Evolutionary conservation across 64 coral and sea anemone species (phyloP), one percentile per base, ranked within the genome.

Genomic region (Montipora cactus): DNA sequence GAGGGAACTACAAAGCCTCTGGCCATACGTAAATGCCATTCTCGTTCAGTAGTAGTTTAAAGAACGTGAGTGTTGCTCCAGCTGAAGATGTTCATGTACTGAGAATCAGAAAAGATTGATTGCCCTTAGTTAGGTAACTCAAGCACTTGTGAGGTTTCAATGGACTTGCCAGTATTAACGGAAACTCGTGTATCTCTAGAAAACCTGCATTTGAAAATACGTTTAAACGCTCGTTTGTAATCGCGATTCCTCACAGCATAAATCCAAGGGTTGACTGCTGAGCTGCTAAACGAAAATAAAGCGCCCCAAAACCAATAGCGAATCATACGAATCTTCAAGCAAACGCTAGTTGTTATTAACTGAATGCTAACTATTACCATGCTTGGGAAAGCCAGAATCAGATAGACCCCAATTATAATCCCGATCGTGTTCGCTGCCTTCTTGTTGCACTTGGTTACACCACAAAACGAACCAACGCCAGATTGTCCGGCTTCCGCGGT

Each of bases 351-450:
- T 15, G 95, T 86, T 50, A 87, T 51, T 1, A 94, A 74, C 46
- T 96, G 91, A 52, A 96, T 87, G 14, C 91, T 58, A n/a, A 81
- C 79, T 11, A 96, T 71, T 6, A 96, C 87, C 75, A 94, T 96
- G 49, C 92, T 96, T 4, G 95, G 95, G 47, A 84, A 88, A 18
- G 92, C 91, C 49, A 94, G 46, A 2, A 80, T 10, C 11, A 93
- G 64, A 16, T 87, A 96, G 13, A 96, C 67, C 1, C 95, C 95
- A 23, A 96, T 96, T 16, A 96, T 88, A 0, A 96, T 91, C 0
- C 91, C 95, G 9, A 96, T 87, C 13, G 95, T 96, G 73, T 93
- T 91, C 2, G 95, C 95, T 8, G 95, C 95, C 89, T 94, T 96
- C 61, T 91, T 76, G 18, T 87, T 96, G 72, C 89, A 78, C 12